Conservation (phyloP, 2,113 vertebrate species). For the Pachycephala philippinensis region DNA sequence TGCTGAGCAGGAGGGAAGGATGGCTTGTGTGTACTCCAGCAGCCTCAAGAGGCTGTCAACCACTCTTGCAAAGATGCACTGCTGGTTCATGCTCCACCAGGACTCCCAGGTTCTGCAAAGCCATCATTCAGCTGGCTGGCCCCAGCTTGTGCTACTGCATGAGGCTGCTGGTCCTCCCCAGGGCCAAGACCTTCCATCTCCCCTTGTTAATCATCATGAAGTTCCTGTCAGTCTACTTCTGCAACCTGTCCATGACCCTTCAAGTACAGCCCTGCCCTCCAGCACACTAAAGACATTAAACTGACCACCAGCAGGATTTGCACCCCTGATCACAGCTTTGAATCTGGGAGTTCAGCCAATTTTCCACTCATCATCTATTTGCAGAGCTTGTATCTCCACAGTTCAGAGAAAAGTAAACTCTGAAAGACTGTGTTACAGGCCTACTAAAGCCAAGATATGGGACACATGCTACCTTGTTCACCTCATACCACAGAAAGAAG, state of each 20-base stretch:
- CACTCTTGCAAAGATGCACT: background rate
- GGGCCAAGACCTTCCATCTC: background rate
- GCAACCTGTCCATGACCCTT: background rate
- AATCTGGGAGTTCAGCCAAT: background rate
- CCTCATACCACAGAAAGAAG: background rate
- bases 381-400: background rate
- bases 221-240: background rate
- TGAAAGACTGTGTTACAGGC: background rate
- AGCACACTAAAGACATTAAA: background rate
- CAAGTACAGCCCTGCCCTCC: background rate
- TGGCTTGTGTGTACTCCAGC: background rate
- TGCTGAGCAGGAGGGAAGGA: background rate
- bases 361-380: background rate
- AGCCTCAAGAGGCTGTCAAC: background rate
- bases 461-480: background rate
- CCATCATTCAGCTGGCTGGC: background rate
- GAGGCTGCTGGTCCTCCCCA: background rate
- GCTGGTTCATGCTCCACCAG: background rate
- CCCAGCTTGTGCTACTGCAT: background rate
- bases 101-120: background rate
- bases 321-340: background rate
- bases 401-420: background rate
- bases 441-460: background rate
- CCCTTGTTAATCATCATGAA: background rate
- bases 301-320: background rate